These are phyloP conservation scores for Selenia dentaria DNA, from an alignment of 2,888 invertebrate genomes.

Conservation along the genomic window DNA sequence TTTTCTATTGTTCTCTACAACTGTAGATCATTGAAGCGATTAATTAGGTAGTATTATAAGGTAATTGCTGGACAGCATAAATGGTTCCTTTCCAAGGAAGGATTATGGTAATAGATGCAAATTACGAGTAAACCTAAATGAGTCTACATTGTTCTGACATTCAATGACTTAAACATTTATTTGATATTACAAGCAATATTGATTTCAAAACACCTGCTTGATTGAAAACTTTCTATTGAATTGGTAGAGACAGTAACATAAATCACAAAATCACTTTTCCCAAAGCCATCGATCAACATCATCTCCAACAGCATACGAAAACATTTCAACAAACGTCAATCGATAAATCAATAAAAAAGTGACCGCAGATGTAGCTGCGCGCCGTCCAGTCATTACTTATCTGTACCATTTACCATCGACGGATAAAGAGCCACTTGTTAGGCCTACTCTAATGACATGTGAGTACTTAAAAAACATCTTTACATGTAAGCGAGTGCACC, in stretches of 20 bases:
- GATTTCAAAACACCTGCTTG: conserved; percentile 16
- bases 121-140: no score
- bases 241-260: conserved; percentile 18
- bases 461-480: conserved; percentile 24
- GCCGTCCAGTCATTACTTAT: conserved; percentile 60
- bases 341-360: conserved; percentile 60
- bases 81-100: no score
- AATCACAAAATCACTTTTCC: conserved; percentile 32
- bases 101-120: no score
- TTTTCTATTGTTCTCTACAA: no score
- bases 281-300: conserved; percentile 32
- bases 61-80: no score
- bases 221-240: conserved; percentile 10
- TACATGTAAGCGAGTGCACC: conserved; percentile 36
- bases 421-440: conserved; percentile 63
- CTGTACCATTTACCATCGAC: conserved; percentile 57
- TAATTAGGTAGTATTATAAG: no score
- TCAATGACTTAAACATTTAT: no score
- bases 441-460: conserved; percentile 50
- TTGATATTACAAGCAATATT: not conserved
- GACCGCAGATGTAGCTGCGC: conserved; percentile 56
- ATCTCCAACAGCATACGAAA: conserved; percentile 27
- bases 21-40: no score
- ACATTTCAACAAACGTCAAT: conserved; percentile 60
- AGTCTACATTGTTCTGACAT: no score